These are phyloP conservation scores for Dipodomys ordii DNA, from an alignment of 2,113 vertebrate genomes.

Conservation along the genomic window DNA sequence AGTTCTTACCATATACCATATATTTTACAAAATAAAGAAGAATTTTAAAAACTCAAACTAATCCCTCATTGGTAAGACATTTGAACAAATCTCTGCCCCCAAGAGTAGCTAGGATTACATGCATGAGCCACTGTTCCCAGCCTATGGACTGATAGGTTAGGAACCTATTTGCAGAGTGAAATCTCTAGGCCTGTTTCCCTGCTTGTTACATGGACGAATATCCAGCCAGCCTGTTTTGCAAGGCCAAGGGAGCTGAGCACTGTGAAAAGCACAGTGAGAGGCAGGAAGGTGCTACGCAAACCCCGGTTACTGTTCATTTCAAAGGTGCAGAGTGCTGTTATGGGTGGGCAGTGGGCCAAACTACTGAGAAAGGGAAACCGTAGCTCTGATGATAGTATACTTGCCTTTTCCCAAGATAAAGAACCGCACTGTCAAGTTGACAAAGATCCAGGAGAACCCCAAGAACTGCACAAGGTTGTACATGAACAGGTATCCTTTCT, in stretches of 20 bases:
- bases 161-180: background rate
- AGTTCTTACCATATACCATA: background rate
- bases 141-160: too few relatives aligned
- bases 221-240: background rate
- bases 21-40: background rate
- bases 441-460: slow-evolving; percentile 98
- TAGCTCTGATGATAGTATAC: slow-evolving; percentile 58
- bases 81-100: background rate
- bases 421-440: slow-evolving; percentile 97
- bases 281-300: background rate
- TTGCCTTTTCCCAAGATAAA: slow-evolving; percentile 95
- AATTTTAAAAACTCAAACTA: background rate
- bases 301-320: background rate
- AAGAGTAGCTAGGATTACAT: too few relatives aligned
- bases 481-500: slow-evolving; percentile 93
- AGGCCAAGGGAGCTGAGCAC: background rate
- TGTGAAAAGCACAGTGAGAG: background rate
- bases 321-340: background rate
- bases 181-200: background rate
- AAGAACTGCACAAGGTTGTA: slow-evolving; percentile 98
- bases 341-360: background rate
- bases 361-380: background rate
- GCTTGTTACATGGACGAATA: background rate
- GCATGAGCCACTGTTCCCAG: too few relatives aligned
- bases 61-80: background rate